Conservation (phyloP, 2,888 invertebrate species). For the Unio delphinus region DNA sequence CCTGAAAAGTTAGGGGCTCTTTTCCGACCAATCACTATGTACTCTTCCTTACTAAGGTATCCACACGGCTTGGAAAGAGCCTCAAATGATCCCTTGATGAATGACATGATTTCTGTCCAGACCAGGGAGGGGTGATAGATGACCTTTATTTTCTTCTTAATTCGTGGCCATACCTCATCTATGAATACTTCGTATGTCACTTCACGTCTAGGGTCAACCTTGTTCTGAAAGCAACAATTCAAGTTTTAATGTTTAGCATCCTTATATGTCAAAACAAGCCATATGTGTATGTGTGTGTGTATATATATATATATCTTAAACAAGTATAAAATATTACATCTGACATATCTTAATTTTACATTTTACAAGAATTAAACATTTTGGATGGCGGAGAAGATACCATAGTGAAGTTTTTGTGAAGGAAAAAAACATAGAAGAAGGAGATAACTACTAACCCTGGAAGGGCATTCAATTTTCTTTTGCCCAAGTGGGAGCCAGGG, state of each 20-base stretch:
- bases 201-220: slow-evolving; percentile 51
- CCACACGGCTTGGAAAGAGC: slow-evolving; percentile 45
- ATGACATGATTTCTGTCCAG: slow-evolving; percentile 65
- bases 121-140: slow-evolving; percentile 57
- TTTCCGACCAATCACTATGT: slow-evolving; percentile 48
- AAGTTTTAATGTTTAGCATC: neutral
- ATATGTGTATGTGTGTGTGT: no score
- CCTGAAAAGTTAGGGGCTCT: slow-evolving; percentile 55
- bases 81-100: slow-evolving; percentile 60
- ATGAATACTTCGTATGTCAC: slow-evolving; percentile 61
- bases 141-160: slow-evolving; percentile 20
- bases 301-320: no score
- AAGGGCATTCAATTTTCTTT: no score
- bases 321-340: no score
- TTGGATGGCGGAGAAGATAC: no score
- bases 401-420: no score
- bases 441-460: no score
- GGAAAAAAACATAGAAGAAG: no score
- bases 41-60: slow-evolving; percentile 40
- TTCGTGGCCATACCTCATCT: slow-evolving; percentile 55
- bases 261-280: neutral
- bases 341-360: no score
- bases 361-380: no score
- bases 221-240: neutral
- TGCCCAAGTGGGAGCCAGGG: no score